phyloP scores from a whole-genome alignment of 2,797 vertebrate species.

The Intellagama lesueurii region DNA sequence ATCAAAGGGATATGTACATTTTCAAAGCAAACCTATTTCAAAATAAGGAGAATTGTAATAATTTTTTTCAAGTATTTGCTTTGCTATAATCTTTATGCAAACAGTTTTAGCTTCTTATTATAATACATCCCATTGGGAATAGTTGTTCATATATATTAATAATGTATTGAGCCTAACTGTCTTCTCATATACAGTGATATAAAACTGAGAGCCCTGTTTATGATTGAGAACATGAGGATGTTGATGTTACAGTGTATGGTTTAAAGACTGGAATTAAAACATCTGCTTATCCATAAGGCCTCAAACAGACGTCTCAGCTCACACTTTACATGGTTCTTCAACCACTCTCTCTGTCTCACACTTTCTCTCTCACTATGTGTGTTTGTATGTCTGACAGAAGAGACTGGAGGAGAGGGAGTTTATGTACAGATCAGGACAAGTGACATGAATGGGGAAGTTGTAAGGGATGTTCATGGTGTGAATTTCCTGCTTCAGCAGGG shows the following conservation, averaged over 20 bases:
- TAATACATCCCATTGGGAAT: constrained; percentile 13
- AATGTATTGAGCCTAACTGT: neutral
- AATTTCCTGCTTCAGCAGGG: no score
- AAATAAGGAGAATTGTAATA: constrained; percentile 12
- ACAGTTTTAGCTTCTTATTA: constrained; percentile 26
- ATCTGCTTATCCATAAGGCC: neutral
- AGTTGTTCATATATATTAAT: constrained; percentile 30
- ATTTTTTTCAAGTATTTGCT: constrained; percentile 35
- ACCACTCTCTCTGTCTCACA: no score
- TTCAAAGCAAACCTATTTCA: constrained; percentile 32
- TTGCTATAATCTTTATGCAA: constrained; percentile 41
- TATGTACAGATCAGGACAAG: neutral
- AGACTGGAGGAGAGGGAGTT: neutral
- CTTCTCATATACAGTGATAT: neutral
- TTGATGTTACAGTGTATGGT: neutral
- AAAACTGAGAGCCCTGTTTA: neutral
- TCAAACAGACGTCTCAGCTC: no score
- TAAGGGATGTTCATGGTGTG: no score
- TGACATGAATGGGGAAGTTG: neutral
- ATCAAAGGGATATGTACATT: constrained; percentile 38
- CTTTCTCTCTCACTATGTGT: neutral
- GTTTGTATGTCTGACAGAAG: neutral
- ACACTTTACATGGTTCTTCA: no score
- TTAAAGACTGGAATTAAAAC: neutral
- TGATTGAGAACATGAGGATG: neutral